Conservation (phyloP, 1,140 invertebrate species). For the Bombus difficillimus region DNA sequence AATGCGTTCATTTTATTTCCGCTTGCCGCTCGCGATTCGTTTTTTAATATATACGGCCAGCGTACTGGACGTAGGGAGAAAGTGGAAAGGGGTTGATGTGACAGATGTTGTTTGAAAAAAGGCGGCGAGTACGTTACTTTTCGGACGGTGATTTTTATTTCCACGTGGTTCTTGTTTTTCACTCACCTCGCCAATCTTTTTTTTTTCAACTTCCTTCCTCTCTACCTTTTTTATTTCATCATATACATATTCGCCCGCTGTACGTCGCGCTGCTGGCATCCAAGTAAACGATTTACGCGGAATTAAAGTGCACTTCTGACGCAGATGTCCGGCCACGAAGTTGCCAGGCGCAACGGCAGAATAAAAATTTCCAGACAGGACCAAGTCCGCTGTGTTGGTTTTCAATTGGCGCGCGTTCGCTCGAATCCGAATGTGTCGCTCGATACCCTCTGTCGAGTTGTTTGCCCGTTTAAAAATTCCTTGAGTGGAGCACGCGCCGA, state of each 20-base stretch:
- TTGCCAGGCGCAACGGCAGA: neutral
- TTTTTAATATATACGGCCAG: neutral
- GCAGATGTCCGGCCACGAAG: neutral
- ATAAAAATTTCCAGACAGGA: conserved; percentile 3
- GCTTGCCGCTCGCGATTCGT: neutral
- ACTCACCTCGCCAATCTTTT: neutral
- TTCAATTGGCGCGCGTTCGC: neutral
- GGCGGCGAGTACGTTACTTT: conserved; percentile 28
- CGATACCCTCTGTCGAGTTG: neutral
- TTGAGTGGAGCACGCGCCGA: neutral
- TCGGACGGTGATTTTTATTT: conserved; percentile 36
- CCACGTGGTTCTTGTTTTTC: neutral
- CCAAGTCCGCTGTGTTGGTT: neutral
- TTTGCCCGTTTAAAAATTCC: conserved; percentile 10
- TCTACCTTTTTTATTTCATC: neutral
- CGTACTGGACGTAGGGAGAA: neutral
- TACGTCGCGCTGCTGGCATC: neutral
- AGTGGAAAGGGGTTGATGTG: neutral
- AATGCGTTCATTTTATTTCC: conserved; percentile 13
- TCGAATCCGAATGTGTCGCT: neutral
- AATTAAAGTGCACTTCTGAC: conserved; percentile 23
- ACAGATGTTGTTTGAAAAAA: conserved; percentile 15
- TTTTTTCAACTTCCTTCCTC: neutral
- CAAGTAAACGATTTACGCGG: conserved; percentile 28
- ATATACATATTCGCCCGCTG: neutral